A percentile compares a stretch with the other conserved stretches of the same genome.
Evolutionary conservation across 2,888 invertebrate species (phyloP).

Genomic region (Copidosoma aretas): DNA sequence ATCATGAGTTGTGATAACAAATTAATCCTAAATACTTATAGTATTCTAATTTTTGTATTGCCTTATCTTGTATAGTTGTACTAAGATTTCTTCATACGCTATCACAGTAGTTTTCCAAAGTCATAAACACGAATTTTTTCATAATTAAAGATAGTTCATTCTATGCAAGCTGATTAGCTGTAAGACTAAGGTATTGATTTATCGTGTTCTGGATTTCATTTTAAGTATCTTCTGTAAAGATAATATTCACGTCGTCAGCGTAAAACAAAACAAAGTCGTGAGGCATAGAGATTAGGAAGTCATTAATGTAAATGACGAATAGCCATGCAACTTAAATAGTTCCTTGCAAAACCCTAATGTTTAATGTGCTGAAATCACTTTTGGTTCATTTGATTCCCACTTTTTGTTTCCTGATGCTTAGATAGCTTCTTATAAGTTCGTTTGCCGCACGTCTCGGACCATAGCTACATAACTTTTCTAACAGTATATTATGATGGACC

Average conservation of each 20-base stretch:
- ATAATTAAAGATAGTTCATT: not conserved
- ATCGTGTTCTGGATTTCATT: not conserved
- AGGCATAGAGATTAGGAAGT: not conserved
- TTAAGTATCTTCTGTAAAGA: not conserved
- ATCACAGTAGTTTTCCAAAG: conserved; percentile 7
- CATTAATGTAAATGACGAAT: not conserved
- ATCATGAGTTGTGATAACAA: not conserved
- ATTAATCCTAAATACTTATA: not conserved
- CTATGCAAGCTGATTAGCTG: not conserved
- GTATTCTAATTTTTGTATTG: not conserved
- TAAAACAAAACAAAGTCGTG: not conserved
- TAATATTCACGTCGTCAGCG: not conserved
- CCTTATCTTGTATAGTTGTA: not conserved
- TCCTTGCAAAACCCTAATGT: not conserved
- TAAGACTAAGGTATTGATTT: not conserved
- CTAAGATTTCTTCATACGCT: not conserved
- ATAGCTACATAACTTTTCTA: not conserved
- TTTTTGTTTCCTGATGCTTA: not conserved
- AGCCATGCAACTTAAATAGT: not conserved
- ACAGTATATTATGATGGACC: not conserved
- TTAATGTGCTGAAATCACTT: not conserved
- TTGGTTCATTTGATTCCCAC: not conserved
- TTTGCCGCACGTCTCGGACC: not conserved
- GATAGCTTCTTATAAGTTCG: not conserved
- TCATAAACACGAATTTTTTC: not conserved